Conservation (phyloP, 2,113 vertebrate species). For the Lagopus leucura region DNA sequence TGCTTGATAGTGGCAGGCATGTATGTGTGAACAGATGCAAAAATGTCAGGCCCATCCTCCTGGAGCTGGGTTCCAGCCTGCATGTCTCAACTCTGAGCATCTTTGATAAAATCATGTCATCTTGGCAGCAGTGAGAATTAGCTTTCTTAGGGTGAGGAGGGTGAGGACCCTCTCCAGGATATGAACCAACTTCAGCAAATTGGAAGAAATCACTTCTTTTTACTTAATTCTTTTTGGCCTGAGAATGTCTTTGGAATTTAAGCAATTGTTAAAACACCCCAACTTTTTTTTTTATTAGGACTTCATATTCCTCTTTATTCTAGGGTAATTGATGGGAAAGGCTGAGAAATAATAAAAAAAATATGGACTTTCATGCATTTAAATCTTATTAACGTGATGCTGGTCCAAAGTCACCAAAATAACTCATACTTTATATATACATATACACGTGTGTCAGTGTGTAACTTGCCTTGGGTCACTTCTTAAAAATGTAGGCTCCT, state of each 20-base stretch:
- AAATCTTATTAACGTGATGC: slow-evolving; percentile 44
- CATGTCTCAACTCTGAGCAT: background rate
- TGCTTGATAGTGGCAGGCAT: rapidly evolving
- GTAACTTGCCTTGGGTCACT: background rate
- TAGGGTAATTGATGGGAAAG: slow-evolving; percentile 19
- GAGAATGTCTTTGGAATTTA: background rate
- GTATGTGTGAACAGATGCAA: rapidly evolving
- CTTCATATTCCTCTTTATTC: slow-evolving; percentile 19
- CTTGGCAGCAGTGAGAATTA: background rate
- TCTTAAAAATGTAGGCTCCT: background rate
- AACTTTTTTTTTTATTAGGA: background rate
- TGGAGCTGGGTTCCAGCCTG: background rate
- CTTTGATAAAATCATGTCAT: background rate
- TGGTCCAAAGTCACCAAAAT: slow-evolving; percentile 48
- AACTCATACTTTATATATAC: background rate
- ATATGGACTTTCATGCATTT: slow-evolving; percentile 24
- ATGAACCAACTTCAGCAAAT: background rate
- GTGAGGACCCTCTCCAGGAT: background rate
- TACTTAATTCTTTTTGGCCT: background rate
- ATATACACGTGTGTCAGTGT: background rate
- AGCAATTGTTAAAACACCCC: no score
- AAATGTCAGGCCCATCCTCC: background rate
- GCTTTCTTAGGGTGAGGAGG: rapidly evolving
- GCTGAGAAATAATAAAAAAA: slow-evolving; percentile 9
- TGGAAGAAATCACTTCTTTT: background rate